phyloP scores from a whole-genome alignment of 2,797 vertebrate genomes.

The Esox lucius region DNA sequence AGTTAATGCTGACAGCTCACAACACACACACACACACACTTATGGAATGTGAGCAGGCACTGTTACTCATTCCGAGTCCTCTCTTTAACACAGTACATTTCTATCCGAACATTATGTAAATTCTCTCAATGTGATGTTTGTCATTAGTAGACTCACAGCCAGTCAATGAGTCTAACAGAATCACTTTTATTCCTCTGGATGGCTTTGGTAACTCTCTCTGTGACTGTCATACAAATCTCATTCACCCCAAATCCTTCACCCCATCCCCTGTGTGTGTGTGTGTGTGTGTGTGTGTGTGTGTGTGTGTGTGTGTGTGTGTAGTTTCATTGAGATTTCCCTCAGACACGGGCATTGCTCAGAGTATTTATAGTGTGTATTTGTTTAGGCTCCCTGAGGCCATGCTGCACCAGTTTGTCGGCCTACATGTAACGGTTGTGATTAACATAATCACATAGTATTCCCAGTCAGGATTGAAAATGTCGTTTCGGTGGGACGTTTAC shows the following conservation, averaged over 20 bases:
- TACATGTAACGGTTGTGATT: conserved; percentile 59
- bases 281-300: neutral
- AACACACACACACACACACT: neutral
- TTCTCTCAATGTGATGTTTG: neutral
- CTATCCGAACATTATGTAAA: neutral
- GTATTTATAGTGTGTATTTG: conserved; percentile 73
- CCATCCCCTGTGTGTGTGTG: too few relatives aligned
- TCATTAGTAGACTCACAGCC: neutral
- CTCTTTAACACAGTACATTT: neutral
- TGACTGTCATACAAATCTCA: conserved; percentile 52
- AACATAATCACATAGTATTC: conserved; percentile 69
- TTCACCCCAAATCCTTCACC: conserved; percentile 3
- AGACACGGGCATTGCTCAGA: conserved; percentile 69
- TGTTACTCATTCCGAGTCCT: neutral
- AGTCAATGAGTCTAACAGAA: neutral
- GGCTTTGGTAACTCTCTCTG: neutral
- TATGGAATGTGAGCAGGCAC: neutral
- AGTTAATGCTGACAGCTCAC: neutral
- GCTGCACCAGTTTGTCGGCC: conserved; percentile 64
- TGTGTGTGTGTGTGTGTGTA: conserved; percentile 13
- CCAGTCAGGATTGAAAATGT: conserved; percentile 64
- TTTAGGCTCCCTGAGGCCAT: conserved; percentile 65
- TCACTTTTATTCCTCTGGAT: neutral
- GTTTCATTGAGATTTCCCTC: conserved; percentile 60
- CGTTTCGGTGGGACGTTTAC: conserved; percentile 47